A percentile compares a stretch with the other conserved stretches of the same genome.
These are phyloP conservation scores for Stegana nigrithorax DNA, from an alignment of 2,888 invertebrate genomes.

Conservation along the genomic window DNA sequence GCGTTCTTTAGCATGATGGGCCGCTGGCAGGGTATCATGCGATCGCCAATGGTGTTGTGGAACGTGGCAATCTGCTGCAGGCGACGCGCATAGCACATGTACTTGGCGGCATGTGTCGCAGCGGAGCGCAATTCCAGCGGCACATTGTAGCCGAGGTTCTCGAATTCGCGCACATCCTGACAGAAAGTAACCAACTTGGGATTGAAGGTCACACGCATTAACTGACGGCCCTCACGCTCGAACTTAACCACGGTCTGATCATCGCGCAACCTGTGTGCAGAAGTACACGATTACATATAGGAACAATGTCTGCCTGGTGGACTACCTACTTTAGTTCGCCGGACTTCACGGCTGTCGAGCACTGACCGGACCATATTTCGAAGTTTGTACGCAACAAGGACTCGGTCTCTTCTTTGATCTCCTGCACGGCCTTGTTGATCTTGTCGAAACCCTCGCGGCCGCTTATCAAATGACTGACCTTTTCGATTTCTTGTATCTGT, in stretches of 20 bases:
- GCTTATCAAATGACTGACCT: slow-evolving; percentile 65
- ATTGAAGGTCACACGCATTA: slow-evolving; percentile 93
- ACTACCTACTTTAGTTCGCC: slow-evolving; percentile 62
- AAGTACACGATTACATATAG: no score
- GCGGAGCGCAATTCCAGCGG: slow-evolving; percentile 80
- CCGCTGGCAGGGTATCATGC: slow-evolving; percentile 95
- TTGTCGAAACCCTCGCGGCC: slow-evolving; percentile 66
- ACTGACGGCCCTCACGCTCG: slow-evolving; percentile 74
- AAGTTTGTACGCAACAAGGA: slow-evolving; percentile 66
- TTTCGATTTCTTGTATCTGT: slow-evolving; percentile 66
- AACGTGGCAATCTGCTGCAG: slow-evolving; percentile 94
- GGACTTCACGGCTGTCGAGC: slow-evolving; percentile 62
- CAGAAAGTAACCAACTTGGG: slow-evolving; percentile 85
- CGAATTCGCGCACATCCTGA: slow-evolving; percentile 88
- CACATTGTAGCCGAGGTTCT: slow-evolving; percentile 82
- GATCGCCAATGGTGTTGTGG: slow-evolving; percentile 97
- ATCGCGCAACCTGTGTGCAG: slow-evolving; percentile 72
- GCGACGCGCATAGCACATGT: slow-evolving; percentile 85
- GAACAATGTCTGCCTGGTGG: no score
- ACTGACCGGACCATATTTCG: slow-evolving; percentile 68
- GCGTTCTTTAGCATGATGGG: slow-evolving; percentile 97
- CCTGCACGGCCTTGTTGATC: slow-evolving; percentile 64
- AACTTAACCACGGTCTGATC: slow-evolving; percentile 86
- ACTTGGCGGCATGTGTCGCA: slow-evolving; percentile 79
- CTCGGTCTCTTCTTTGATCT: slow-evolving; percentile 67